Evolutionary conservation across 2,888 invertebrate species (phyloP), one percentile per base, ranked within the genome.

Genomic region (Xiphydria camelus): DNA sequence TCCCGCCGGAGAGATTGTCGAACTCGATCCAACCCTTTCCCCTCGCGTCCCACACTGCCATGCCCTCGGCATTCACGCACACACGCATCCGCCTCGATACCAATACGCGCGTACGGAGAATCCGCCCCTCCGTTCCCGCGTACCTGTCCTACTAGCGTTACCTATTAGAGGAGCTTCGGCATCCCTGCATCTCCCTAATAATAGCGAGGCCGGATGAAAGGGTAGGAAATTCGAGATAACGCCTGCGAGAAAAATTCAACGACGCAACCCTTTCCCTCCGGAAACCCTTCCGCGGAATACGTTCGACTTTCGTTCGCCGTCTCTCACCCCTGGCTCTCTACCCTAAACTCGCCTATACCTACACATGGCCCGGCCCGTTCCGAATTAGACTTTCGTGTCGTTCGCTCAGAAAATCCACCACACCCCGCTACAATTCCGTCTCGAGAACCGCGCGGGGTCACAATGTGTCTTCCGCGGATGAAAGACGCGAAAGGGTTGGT

Each of bases 151-250:
- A 41, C 34, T 21, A 12, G 33, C 45, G 22, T 41, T 47, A 47
- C 44, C 50, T 47, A 44, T 41, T 44, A 32, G 47, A 49, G 41
- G 41, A 39, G 25, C 44, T 41, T 35, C 14, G 40, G 20, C 47
- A 43, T 44, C 40, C 34, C 39, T 15, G 44, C 41, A 55, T 49
- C 48, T 45, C 42, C 36, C 45, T 45, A 57, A 57, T 46, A 49
- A 46, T 20, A 38, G 45, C 39, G 41, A 38, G 36, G 31, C 39
- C 31, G 36, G 41, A 26, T 41, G 41, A 35, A 54, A 57, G 61
- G 61, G 59, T 59, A 56, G 57, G 61, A 53, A 64, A 63, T 58
- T 58, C 44, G 56, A 62, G 58, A 62, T 62, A 53, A 61, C 55
- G 50, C 47, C 45, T 25, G 19, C 14, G 46, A 34, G 25, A 47